Evolutionary conservation across 2,888 invertebrate genomes (phyloP), one percentile per base, ranked within the genome.

Genomic region (Chironomus tentans): DNA sequence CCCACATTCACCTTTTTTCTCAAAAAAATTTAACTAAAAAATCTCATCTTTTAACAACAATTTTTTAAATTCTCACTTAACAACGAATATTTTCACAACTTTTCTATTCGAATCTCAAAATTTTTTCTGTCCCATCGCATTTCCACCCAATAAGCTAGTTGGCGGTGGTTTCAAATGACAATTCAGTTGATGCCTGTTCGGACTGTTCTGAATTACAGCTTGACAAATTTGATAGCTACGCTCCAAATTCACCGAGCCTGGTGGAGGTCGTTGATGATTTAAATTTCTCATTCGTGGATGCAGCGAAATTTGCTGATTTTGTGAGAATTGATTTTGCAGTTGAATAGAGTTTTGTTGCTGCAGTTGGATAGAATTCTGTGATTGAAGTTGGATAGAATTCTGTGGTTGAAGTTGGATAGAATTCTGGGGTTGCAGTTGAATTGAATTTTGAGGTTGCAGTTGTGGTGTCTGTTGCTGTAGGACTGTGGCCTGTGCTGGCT

Each of bases 161-260:
- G 94, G 93, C 13, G 94, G 94, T 65, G 94, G 94, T 78, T 94
- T 91, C 79, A 95, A 84, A 82, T 95, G 95, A 5, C 92, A 92
- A 77, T 92, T 89, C 70, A 95, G 84, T 80, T 94, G 94, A 82
- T 95, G 94, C 18, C 95, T 87, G 85, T 95, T 95, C 18, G 0
- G 94, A 81, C 95, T 96, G 83, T 94, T 95, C 84, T 95, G 95
- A 78, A 97, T 94, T n/a, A 93, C 93, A 65, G 93, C 93, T 83
- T 92, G 93, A 81, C 94, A 94, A 80, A 97, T 97, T 85, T 97
- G 96, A 84, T 96, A 95, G 82, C 97, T 97, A 76, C 97, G 88
- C 82, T 97, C 96, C 76, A 97, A 85, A 84, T 97, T 97, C 48
- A 97, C 94, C 4, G 93, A 93, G 1, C 95, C 95, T 0, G 94